Evolutionary conservation across 2,797 vertebrate genomes (phyloP).

Genomic region (Alcedo atthis): DNA sequence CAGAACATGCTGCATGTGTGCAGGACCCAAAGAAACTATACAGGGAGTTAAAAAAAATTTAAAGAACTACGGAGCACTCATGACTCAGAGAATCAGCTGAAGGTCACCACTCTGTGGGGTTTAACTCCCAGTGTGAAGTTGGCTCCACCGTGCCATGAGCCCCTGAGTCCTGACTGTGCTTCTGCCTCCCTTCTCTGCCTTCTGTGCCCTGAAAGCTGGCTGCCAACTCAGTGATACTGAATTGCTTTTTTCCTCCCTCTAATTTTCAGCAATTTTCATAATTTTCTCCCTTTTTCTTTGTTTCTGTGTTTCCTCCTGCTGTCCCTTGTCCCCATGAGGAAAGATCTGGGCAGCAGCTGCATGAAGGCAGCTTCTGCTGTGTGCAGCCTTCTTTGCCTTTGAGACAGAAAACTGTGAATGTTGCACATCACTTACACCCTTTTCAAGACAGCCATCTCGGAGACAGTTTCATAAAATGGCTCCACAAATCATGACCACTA

Average conservation of each 20-base stretch:
- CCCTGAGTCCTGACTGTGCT: background rate
- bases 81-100: background rate
- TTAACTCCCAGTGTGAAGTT: background rate
- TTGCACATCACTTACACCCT: background rate
- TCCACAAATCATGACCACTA: background rate
- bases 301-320: background rate
- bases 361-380: background rate
- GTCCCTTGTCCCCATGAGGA: accelerated
- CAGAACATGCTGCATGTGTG: too few species aligned
- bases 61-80: too few species aligned
- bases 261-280: background rate
- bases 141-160: accelerated
- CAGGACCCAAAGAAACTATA: too few species aligned
- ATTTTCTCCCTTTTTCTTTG: background rate
- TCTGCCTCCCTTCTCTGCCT: background rate
- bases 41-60: too few species aligned
- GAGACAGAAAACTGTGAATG: accelerated
- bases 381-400: background rate
- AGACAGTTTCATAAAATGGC: background rate
- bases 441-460: background rate
- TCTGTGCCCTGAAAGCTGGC: background rate
- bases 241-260: background rate
- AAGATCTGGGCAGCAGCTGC: background rate
- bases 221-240: background rate
- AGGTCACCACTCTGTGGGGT: background rate